Base-by-base conservation (phyloP, 2,113 vertebrate species). In the Erythrocercus mccallii region DNA sequence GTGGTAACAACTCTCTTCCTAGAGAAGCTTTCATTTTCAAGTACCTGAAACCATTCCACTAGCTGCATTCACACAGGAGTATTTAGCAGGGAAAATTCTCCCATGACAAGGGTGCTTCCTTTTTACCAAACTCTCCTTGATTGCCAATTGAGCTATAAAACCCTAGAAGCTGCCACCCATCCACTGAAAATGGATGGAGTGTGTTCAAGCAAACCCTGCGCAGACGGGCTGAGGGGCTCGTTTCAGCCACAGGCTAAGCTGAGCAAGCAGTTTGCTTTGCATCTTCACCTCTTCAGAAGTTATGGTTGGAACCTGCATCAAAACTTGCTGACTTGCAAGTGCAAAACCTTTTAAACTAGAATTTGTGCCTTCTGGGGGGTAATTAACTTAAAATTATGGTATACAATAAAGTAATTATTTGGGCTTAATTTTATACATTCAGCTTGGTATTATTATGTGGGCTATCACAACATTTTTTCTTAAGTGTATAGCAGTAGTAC, bases 251-350 rank as follows among this genome's bases (percentile, higher is more conserved):
- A 5, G 40, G 60, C 62, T 77, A 22, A 69, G 81, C 47, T 10
- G 23, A 92, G 58, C 53, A 20, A 44, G 56, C 15, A 27, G 14
- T 14, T 57, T 56, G 64, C 24, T 81, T 35, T 73, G n/a, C 33
- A 44, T 42, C 45, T 65, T 23, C 73, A 47, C 64, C 61, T 81
- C 56, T 11, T 47, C 28, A 37, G 15, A 66, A 85, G 60, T 15
- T 22, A 42, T 0, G 0, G 28, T 2, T 82, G 20, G 7, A 81
- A 64, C 15, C 35, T 12, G 0, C 56, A 60, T 1, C 37, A 64
- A 53, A 91, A 73, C 12, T 13, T 47, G 9, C 37, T 47, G 24
- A 81, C 53, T 85, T 93, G 40, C n/a, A 69, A 30, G 9, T 72
- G 44, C 31, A 45, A 61, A 72, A 72, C 21, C n/a, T 82, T 94